Conservation (phyloP, 2,888 invertebrate species). For the Chrysomela aeneicollis region DNA sequence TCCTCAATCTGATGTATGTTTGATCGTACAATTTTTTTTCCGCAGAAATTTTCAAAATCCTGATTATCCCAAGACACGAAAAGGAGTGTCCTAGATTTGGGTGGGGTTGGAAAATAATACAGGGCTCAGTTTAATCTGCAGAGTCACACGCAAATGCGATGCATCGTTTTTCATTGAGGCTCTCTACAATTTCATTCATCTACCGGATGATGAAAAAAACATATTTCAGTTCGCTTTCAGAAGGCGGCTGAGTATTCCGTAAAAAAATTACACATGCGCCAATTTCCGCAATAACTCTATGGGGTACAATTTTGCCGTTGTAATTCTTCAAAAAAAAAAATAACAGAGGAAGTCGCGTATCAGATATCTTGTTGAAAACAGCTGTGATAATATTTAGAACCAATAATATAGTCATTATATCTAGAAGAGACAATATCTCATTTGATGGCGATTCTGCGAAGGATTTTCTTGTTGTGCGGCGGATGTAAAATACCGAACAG, state of each 20-base stretch:
- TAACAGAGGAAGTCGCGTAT: constrained; percentile 55
- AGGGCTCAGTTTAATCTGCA: too few relatives aligned
- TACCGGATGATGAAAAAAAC: background rate
- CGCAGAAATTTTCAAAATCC: too few relatives aligned
- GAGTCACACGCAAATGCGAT: too few relatives aligned
- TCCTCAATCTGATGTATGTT: too few relatives aligned
- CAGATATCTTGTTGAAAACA: constrained; percentile 53
- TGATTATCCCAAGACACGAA: too few relatives aligned
- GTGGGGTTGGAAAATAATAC: too few relatives aligned
- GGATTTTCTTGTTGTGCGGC: constrained; percentile 30
- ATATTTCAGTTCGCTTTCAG: background rate
- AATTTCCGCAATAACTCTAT: constrained; percentile 33
- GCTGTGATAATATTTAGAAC: constrained; percentile 53
- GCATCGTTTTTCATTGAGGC: too few relatives aligned
- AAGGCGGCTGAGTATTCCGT: background rate
- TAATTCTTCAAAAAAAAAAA: constrained; percentile 26
- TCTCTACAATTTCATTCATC: background rate
- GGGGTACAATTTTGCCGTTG: constrained; percentile 33
- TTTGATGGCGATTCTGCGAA: constrained; percentile 38
- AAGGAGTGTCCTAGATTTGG: too few relatives aligned
- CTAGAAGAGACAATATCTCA: constrained; percentile 37
- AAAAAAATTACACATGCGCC: constrained; percentile 28
- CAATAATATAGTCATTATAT: constrained; percentile 44
- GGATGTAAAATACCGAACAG: constrained; percentile 45
- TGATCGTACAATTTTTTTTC: too few relatives aligned